Conservation (phyloP, 2,888 invertebrate species). For the Tolmerus cingulatus region DNA sequence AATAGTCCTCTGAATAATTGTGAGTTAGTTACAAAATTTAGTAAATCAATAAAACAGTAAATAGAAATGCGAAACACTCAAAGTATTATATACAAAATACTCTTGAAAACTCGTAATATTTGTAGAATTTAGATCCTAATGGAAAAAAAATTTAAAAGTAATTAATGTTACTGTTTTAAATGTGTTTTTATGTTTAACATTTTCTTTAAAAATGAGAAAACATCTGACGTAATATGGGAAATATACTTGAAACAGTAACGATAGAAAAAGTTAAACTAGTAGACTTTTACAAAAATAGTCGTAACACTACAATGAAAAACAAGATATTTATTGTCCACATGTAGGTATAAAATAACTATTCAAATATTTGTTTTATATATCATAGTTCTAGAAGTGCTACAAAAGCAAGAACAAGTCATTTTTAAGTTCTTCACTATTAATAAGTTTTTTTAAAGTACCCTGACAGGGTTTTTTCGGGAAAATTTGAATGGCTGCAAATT, state of each 20-base stretch:
- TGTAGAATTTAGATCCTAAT: not conserved
- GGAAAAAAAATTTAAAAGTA: slow-evolving; percentile 4
- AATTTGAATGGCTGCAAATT: slow-evolving; percentile 65
- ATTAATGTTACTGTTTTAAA: not conserved
- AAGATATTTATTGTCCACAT: not conserved
- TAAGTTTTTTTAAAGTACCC: not conserved
- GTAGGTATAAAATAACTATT: not conserved
- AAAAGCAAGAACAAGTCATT: slow-evolving; percentile 44
- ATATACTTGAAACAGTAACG: not conserved
- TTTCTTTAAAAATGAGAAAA: slow-evolving; percentile 27
- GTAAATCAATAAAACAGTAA: not conserved
- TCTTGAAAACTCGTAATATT: slow-evolving; percentile 38
- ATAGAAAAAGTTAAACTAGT: not conserved
- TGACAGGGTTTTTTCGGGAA: slow-evolving; percentile 52
- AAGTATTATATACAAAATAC: not conserved
- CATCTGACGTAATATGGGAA: slow-evolving; percentile 49
- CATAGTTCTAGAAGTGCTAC: not conserved
- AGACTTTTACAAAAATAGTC: not conserved
- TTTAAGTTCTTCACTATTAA: slow-evolving; percentile 19
- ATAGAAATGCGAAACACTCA: not conserved
- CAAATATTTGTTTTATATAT: not conserved
- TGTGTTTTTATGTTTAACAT: slow-evolving; percentile 4
- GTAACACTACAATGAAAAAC: not conserved
- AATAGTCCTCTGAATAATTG: not conserved
- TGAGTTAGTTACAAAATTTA: not conserved